Evolutionary conservation across 2,113 vertebrate genomes (phyloP), one percentile per base, ranked within the genome.

Genomic region (Bufo bufo): DNA sequence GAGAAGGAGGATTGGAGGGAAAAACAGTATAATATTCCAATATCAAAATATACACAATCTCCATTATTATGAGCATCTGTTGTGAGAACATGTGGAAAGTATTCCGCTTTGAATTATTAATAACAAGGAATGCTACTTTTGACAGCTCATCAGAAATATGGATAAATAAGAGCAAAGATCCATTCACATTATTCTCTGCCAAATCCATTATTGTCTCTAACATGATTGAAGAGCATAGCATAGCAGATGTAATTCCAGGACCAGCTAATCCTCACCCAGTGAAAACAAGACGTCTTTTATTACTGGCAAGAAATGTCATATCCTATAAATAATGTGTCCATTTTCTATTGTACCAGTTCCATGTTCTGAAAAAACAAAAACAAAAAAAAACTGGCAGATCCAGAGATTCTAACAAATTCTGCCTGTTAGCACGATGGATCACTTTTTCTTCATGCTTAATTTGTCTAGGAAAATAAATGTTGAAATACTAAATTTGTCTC

Each of bases 161-260:
- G 19, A 83, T 83, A 20, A 52, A 66, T 83, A 83, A 69, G 4
- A 54, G n/a, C 63, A 52, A 9, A 54, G 49, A 50, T 84, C 14
- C 47, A 23, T 84, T 84, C 49, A 71, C 82, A 71, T 66, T 69
- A 23, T 33, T 69, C 65, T n/a, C 3, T 54, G 82, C 82, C 82
- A 84, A 52, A 72, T 85, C n/a, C 16, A 85, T 77, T 74, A n/a
- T 85, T 85, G 77, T 85, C 54, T 63, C 54, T 77, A 16, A 77
- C 17, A 77, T 63, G 43, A 43, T 13, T 77, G 72, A 85, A 65
- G 69, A 77, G 50, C 69, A 58, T 10, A 85, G 16, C 54, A 85
- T 19, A 77, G 33, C 72, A 77, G 4, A 77, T 61, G 43, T 33
- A 47, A 85, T 85, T 77, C 19, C 56, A 77, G 56, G n/a, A 75